A percentile compares a stretch with the other conserved stretches of the same genome.
Conservation (phyloP, 2,888 invertebrate genomes). For the Chloroclysta siterata region DNA sequence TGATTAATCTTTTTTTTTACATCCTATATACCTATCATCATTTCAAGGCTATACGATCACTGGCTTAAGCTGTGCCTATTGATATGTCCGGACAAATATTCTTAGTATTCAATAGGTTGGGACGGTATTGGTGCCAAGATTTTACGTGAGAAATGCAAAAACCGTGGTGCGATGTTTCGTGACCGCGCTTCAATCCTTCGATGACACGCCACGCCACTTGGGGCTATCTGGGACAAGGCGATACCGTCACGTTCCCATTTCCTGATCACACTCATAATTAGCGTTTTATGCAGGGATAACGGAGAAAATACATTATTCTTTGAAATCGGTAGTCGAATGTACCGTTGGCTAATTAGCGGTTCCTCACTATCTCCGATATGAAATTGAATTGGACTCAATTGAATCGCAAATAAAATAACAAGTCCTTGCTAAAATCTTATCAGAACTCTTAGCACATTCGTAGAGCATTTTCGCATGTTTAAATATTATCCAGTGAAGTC, state of each 20-base stretch:
- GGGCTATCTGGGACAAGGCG: constrained; percentile 76
- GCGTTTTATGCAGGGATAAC: constrained; percentile 35
- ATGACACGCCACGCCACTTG: constrained; percentile 76
- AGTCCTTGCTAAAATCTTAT: constrained; percentile 29
- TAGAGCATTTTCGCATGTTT: background rate
- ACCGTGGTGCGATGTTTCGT: constrained; percentile 60
- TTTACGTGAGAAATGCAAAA: constrained; percentile 39
- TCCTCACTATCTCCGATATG: constrained; percentile 24
- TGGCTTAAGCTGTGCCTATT: background rate
- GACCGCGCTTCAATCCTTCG: constrained; percentile 63
- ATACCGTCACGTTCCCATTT: constrained; percentile 68
- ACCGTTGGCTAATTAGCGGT: constrained; percentile 41
- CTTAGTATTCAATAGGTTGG: background rate
- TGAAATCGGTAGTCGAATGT: constrained; percentile 33
- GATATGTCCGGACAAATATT: background rate
- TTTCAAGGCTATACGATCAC: too few relatives aligned
- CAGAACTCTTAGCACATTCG: background rate
- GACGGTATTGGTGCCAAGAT: constrained; percentile 32
- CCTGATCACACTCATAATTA: constrained; percentile 52
- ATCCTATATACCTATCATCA: too few relatives aligned
- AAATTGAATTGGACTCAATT: constrained; percentile 27
- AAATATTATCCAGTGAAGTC: too few relatives aligned
- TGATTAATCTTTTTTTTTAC: too few relatives aligned
- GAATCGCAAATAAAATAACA: constrained; percentile 29
- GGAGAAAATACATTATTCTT: constrained; percentile 32